Conservation (phyloP, 1,140 invertebrate genomes). For the Trissolcus basalis region DNA sequence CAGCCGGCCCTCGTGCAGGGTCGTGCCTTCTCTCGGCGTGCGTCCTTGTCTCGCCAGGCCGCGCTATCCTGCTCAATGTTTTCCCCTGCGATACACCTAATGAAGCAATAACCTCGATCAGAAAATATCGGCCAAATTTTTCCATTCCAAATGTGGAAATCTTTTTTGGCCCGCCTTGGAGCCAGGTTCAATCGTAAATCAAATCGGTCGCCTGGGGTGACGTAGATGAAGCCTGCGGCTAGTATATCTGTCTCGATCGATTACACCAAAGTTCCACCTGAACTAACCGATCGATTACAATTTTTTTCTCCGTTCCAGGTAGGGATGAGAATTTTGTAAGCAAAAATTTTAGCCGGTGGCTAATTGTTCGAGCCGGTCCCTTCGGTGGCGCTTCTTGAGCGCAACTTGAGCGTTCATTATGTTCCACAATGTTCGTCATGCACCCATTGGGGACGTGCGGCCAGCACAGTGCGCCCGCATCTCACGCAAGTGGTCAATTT, state of each 20-base stretch:
- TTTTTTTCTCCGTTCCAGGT: too few relatives aligned
- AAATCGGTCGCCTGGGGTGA: neutral
- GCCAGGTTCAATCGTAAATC: neutral
- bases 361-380: neutral
- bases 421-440: constrained; percentile 26
- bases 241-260: neutral
- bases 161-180: neutral
- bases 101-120: constrained; percentile 50
- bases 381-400: neutral
- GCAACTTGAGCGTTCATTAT: constrained; percentile 12
- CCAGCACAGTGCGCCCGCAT: constrained; percentile 68
- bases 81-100: constrained; percentile 53
- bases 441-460: constrained; percentile 17
- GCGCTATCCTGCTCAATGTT: constrained; percentile 50
- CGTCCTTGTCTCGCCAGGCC: constrained; percentile 58
- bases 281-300: too few relatives aligned
- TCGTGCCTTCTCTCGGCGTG: constrained; percentile 68
- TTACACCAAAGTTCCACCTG: neutral
- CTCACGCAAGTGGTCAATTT: constrained; percentile 64
- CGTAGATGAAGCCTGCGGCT: neutral
- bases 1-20: constrained; percentile 70
- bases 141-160: neutral
- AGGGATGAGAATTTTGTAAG: too few relatives aligned
- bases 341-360: neutral
- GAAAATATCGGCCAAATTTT: constrained; percentile 29